Evolutionary conservation across 2,113 vertebrate species (phyloP).

Genomic region (Phasianus colchicus): DNA sequence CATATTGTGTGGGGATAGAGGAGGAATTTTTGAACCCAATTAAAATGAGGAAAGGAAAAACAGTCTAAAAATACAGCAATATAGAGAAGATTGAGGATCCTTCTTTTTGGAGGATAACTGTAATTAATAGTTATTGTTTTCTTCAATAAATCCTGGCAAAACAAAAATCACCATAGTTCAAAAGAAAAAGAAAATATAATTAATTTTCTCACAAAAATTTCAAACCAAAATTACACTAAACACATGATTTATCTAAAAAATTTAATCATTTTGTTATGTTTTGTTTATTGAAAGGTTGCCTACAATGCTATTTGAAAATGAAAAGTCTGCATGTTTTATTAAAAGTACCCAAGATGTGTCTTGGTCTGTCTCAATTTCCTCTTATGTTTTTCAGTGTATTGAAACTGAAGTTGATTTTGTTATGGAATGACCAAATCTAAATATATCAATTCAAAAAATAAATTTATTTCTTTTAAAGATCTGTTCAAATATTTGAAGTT

Average conservation of each 20-base stretch:
- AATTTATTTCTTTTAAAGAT: not conserved
- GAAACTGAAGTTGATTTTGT: not conserved
- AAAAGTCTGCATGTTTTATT: not conserved
- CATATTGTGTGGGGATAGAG: not conserved
- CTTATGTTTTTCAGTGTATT: not conserved
- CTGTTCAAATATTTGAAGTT: not conserved
- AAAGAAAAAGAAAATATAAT: not conserved
- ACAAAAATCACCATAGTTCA: not conserved
- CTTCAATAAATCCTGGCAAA: not conserved
- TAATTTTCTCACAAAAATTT: not conserved
- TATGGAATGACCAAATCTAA: not conserved
- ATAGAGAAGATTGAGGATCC: not conserved
- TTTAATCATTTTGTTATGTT: not conserved
- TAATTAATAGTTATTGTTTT: not conserved
- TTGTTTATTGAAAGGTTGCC: not conserved
- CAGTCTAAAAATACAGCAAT: not conserved
- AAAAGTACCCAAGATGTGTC: not conserved
- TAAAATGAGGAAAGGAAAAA: not conserved
- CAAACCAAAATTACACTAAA: not conserved
- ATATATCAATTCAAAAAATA: not conserved
- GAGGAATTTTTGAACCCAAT: not conserved
- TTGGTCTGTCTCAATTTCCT: not conserved
- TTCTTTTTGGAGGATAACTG: not conserved
- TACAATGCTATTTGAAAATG: not conserved
- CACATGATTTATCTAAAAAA: not conserved